Base-by-base conservation (phyloP, 2,888 invertebrate species). In the Agapostemon virescens region DNA sequence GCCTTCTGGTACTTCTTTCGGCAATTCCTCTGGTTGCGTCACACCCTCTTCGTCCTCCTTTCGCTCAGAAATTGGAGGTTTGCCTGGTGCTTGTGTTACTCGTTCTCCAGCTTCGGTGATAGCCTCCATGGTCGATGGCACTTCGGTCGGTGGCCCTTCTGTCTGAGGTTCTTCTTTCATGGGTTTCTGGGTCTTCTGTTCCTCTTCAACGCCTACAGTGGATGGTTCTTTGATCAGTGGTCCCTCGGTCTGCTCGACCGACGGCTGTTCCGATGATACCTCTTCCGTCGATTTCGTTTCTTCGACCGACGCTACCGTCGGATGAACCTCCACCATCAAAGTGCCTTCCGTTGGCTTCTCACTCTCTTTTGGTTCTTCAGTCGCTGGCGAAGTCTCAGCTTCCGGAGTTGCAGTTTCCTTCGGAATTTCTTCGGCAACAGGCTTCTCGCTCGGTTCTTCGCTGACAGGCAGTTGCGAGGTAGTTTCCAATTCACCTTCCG, bases 251-350 rank as follows among this genome's bases (percentile, higher is more conserved):
- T 77, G 83, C 52, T 81, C 67, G 4, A 75, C 3, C 15, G 26
- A 20, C 11, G 84, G 69, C 66, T 85, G 79, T 55, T 88, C 85
- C 11, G 83, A 77, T 49, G 81, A 40, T 74, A 84, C 84, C 49
- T 83, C 75, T 45, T 89, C 87, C 74, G 84, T 84, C 69, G 85
- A 77, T 38, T 86, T 80, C 55, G 81, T 78, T 71, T 84, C 84
- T 33, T 85, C 75, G 3, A 26, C 42, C 0, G 74, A 13, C 13
- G 38, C 30, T 11, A 67, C 67, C 4, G 81, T 74, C 33, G 84
- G 74, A 0, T 79, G 72, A 61, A 75, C 69, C 40, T 81, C 75
- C 0, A 64, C 67, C 17, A 13, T 30, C n/a, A 63, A 4, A 2
- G 67, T 55, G 11, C 67, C 58, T 55, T 84, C 83, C 17, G 74